Conservation (phyloP, 2,888 invertebrate species). For the Ellobium chinense region DNA sequence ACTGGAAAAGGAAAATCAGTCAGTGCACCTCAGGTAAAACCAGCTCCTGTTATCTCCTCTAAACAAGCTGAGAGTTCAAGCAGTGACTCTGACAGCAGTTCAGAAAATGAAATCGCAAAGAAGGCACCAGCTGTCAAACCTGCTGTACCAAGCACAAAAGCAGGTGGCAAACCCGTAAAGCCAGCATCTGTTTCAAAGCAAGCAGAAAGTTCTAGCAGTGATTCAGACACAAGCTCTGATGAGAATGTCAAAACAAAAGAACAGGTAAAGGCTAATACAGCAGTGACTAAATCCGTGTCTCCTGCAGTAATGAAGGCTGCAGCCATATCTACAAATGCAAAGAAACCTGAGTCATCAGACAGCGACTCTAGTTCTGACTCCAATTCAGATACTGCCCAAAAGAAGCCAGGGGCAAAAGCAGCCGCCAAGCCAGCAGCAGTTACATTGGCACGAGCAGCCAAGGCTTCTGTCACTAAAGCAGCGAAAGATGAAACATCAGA, state of each 20-base stretch:
- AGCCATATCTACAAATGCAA: slow-evolving; percentile 42
- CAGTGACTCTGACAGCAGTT: slow-evolving; percentile 40
- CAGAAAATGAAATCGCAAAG: slow-evolving; percentile 40
- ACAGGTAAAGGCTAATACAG: not conserved
- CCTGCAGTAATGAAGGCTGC: slow-evolving; percentile 20
- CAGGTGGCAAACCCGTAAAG: too few species aligned
- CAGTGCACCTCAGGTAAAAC: not conserved
- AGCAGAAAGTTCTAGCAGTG: slow-evolving; percentile 43
- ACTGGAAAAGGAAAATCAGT: not conserved
- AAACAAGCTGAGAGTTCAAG: slow-evolving; percentile 41
- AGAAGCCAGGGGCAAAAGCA: slow-evolving; percentile 24
- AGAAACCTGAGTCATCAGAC: slow-evolving; percentile 53
- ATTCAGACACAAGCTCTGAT: slow-evolving; percentile 37
- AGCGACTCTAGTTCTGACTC: slow-evolving; percentile 45
- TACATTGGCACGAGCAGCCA: slow-evolving; percentile 8
- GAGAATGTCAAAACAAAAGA: slow-evolving; percentile 37
- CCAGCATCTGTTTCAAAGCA: slow-evolving; percentile 13
- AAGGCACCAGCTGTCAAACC: slow-evolving; percentile 4
- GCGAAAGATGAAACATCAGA: slow-evolving; percentile 50
- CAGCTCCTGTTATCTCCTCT: not conserved
- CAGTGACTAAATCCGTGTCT: not conserved
- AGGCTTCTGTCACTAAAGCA: slow-evolving; percentile 38
- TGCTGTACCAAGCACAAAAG: not conserved
- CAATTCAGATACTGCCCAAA: slow-evolving; percentile 28
- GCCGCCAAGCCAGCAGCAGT: not conserved